Percentiles rank a stretch among this genome's conserved stretches.
These are phyloP conservation scores for Teleogryllus oceanicus DNA, from an alignment of 2,888 invertebrate species.

Conservation along the genomic window DNA sequence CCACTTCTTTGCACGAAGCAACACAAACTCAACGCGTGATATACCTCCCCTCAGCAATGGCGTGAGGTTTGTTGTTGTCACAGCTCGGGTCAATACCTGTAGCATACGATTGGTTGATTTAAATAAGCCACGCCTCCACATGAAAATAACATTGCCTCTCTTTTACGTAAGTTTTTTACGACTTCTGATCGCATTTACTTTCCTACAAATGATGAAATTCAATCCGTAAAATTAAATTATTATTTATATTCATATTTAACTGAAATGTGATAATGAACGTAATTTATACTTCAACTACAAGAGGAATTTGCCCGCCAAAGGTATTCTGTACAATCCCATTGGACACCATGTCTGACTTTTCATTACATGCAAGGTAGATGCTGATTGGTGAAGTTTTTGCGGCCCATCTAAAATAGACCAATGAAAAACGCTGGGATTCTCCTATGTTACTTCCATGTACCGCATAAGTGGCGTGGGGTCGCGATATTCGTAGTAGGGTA, in stretches of 20 bases:
- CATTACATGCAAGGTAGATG: conserved; percentile 35
- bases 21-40: not conserved
- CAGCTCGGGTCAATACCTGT: conserved; percentile 33
- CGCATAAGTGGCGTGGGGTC: conserved; percentile 63
- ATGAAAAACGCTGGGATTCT: conserved; percentile 49
- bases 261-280: too few species aligned
- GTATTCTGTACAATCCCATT: conserved; percentile 3
- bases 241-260: too few species aligned
- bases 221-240: not conserved
- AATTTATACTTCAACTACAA: not conserved
- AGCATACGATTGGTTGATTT: conserved; percentile 35
- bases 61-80: conserved; percentile 37
- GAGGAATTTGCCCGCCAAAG: not conserved
- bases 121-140: conserved; percentile 34
- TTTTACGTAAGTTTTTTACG: not conserved
- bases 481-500: conserved; percentile 59
- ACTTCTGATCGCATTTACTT: not conserved
- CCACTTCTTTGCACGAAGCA: not conserved
- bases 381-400: conserved; percentile 57
- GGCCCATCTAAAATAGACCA: conserved; percentile 59
- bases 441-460: conserved; percentile 53
- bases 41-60: conserved; percentile 27
- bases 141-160: conserved; percentile 11
- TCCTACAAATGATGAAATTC: not conserved
- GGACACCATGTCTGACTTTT: conserved; percentile 24